phyloP scores from a whole-genome alignment of 2,113 vertebrate species.

The Trematocara unimaculatum region DNA sequence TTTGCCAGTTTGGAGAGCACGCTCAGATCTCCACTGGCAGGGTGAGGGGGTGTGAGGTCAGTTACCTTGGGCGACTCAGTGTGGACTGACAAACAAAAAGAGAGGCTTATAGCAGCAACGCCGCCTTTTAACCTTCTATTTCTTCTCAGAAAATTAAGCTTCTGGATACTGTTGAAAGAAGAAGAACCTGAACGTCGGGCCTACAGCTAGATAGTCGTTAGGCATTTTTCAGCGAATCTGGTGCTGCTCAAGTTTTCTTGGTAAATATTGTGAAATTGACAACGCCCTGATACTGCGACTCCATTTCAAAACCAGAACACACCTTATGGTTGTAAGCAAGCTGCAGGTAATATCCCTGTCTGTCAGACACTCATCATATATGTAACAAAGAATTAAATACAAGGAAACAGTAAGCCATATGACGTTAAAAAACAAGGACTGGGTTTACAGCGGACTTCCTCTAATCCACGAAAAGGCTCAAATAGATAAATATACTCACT shows the following conservation, averaged over 20 bases:
- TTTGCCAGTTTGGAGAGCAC: background rate
- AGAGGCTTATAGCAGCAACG: background rate
- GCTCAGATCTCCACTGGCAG: accelerated
- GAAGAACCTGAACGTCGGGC: background rate
- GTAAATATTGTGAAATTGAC: background rate
- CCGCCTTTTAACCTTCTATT: accelerated
- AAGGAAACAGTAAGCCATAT: background rate
- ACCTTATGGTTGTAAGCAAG: background rate
- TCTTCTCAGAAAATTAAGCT: background rate
- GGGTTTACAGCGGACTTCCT: background rate
- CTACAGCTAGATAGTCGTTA: background rate
- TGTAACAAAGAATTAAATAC: background rate
- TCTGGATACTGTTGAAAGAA: background rate
- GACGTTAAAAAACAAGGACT: background rate
- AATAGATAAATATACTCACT: background rate
- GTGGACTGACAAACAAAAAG: background rate
- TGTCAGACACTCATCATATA: background rate
- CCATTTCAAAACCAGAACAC: background rate
- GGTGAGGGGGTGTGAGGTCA: background rate
- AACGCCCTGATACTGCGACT: background rate
- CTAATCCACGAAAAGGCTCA: accelerated
- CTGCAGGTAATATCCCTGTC: background rate
- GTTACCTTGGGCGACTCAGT: background rate
- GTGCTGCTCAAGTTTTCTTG: background rate
- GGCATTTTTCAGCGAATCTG: background rate